Percentiles rank a stretch among this genome's conserved stretches.
Conservation (phyloP, 2,888 invertebrate species). For the Acrobeloides nanus region DNA sequence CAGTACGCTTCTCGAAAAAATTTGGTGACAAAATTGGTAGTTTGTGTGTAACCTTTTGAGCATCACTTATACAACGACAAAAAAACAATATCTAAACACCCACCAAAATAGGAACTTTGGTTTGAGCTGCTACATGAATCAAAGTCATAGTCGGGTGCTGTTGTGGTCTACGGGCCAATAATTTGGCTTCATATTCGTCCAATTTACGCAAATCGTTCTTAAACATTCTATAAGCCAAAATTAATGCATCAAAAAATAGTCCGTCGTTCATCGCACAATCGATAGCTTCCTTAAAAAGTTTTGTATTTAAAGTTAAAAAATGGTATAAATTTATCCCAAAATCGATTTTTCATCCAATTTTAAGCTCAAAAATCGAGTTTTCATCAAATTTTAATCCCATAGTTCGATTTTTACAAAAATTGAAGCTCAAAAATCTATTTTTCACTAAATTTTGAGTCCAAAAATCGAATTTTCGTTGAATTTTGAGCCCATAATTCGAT, state of each 20-base stretch:
- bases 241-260: slow-evolving; percentile 43
- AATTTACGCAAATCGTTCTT: slow-evolving; percentile 25
- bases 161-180: slow-evolving; percentile 35
- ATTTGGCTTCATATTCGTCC: slow-evolving; percentile 33
- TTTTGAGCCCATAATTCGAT: too few species aligned
- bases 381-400: too few species aligned
- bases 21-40: neutral
- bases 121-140: slow-evolving; percentile 38
- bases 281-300: slow-evolving; percentile 38
- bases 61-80: neutral
- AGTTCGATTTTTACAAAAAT: too few species aligned
- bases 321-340: neutral
- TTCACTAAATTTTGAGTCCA: too few species aligned
- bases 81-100: neutral
- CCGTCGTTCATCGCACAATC: slow-evolving; percentile 40
- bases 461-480: too few species aligned
- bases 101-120: slow-evolving; percentile 40
- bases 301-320: slow-evolving; percentile 4
- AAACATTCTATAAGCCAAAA: slow-evolving; percentile 38
- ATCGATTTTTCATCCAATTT: neutral
- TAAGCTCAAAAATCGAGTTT: too few species aligned
- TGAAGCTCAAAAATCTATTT: too few species aligned
- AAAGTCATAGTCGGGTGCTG: slow-evolving; percentile 44
- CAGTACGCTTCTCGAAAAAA: too few species aligned
- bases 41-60: neutral